Base-by-base conservation (phyloP, 2,888 invertebrate species). In the Eurois occulta region DNA sequence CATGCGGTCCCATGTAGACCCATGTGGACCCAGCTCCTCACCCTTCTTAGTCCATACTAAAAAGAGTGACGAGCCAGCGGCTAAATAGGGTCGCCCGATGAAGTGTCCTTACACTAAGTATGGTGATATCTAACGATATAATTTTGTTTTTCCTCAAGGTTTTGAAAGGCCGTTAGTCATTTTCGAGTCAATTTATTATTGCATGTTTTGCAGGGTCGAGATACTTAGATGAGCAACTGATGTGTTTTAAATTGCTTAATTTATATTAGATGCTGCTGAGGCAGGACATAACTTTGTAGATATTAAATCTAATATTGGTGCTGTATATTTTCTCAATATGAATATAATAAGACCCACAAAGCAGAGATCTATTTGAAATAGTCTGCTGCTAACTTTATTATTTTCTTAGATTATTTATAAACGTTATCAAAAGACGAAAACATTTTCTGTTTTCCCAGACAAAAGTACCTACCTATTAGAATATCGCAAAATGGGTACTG, bases 171-270 rank as follows among this genome's bases (percentile, higher is more conserved):
- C 21, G n/a, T 28, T 43, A 46, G 24, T 46, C 4, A 60, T 55
- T 83, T 83, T 83, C 64, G 3, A 58, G 66, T 43, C 66, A 74
- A 80, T 74, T 73, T 74, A 38, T 62, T 52, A 13, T 48, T 43
- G 8, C 41, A 65, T 48, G 65, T 70, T 78, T 62, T 73, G 52
- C 46, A 32, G 28, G 13, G 72, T 65, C 52, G 28, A 60, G 24
- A 58, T 46, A 64, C 69, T 48, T 69, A 66, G 21, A 55, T 75
- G n/a, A 66, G 21, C n/a, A 18, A 16, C 55, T 77, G 77, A 72
- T 81, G 81, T n/a, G 43, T 69, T 81, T 81, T 81, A 69, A 69
- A 81, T 81, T 77, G 52, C 72, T 77, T 72, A 43, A 60, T 68
- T 80, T 43, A 35, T 38, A 68, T 71, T 60, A 41, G 28, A 68